Evolutionary conservation across 2,113 vertebrate genomes (phyloP), one percentile per base, ranked within the genome.

Genomic region (Aix galericulata): DNA sequence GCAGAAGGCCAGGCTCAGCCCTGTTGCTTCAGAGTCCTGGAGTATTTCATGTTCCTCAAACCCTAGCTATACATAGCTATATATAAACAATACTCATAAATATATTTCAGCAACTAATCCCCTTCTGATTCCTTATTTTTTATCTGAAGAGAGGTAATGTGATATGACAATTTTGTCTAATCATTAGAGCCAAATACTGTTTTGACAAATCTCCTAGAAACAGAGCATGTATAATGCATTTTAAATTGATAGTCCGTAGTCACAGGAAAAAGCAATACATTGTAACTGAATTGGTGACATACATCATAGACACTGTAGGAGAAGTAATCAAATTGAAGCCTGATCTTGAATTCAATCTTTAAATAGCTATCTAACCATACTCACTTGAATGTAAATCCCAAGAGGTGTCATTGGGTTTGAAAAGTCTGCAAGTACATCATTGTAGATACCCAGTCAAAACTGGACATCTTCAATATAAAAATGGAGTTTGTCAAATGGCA

Each of bases 1-100:
- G 50, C 25, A 29, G 50, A 16, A 67, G 48, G 40, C 31, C 71
- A 50, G 8, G 50, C 8, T 81, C 16, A 14, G 17, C 86, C 42
- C 55, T 74, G 27, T 59, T 85, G 63, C 62, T 73, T 89, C 58
- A 27, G 62, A 48, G 48, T 66, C 31, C 36, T 81, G 60, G 60
- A 78, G 50, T 29, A n/a, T 73, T 64, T 78, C 4, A 2, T 46
- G 75, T 66, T 77, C 42, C 59, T 85, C 27, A 83, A 0, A 32
- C 69, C 36, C 36, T 69, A 52, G 3, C 2, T 58, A 3, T 1
- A n/a, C n/a, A n/a, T n/a, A n/a, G n/a, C n/a, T n/a, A n/a, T n/a
- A n/a, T n/a, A n/a, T n/a, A 58, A 76, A 58, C 16, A 32, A 5
- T 74, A 11, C 12, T 91, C 5, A 3, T 71, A 64, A 78, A 71